Evolutionary conservation across 2,888 invertebrate species (phyloP).

Genomic region (Sabatieria punctata): DNA sequence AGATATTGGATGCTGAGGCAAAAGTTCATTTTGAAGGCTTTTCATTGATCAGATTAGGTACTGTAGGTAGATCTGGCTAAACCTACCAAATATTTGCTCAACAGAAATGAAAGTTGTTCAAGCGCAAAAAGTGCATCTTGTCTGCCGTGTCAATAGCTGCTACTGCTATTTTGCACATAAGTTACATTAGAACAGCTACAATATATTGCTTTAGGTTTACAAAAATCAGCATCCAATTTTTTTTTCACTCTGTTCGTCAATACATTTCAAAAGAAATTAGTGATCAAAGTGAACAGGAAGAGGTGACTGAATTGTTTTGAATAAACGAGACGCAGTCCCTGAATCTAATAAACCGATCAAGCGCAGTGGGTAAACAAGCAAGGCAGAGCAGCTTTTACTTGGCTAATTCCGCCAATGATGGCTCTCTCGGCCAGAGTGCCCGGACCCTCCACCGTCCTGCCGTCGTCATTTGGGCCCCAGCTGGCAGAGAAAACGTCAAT

Average conservation of each 20-base stretch:
- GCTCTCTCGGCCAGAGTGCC: constrained; percentile 59
- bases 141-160: too few relatives aligned
- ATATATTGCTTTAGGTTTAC: too few relatives aligned
- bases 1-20: too few relatives aligned
- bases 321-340: background rate
- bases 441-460: constrained; percentile 69
- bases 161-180: too few relatives aligned
- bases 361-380: background rate
- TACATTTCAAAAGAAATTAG: too few relatives aligned
- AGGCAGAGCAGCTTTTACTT: constrained; percentile 38
- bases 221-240: too few relatives aligned
- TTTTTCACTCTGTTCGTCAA: too few relatives aligned
- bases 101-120: background rate
- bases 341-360: background rate
- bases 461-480: constrained; percentile 85
- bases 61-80: too few relatives aligned
- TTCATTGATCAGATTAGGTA: background rate
- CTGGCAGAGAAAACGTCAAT: constrained; percentile 66
- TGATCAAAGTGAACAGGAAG: too few relatives aligned
- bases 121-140: background rate
- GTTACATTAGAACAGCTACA: too few relatives aligned
- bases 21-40: background rate
- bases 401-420: constrained; percentile 52
- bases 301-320: too few relatives aligned
- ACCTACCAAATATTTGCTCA: background rate